phyloP scores from a whole-genome alignment of 2,888 invertebrate genomes.

The Hyalella azteca region DNA sequence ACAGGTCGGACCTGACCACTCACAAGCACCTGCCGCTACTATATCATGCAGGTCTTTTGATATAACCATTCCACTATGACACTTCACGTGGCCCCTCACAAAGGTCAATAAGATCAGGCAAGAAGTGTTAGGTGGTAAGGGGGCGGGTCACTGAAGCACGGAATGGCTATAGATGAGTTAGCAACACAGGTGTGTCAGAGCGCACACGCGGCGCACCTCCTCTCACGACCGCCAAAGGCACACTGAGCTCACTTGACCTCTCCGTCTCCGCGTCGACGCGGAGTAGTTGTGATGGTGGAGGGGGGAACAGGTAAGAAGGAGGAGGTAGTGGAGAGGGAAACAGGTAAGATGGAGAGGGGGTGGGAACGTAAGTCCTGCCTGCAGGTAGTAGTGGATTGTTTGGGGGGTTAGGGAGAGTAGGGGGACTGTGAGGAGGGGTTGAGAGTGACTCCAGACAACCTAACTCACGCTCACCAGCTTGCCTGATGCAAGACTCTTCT shows the following conservation, averaged over 20 bases:
- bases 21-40: neutral
- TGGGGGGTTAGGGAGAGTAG: neutral
- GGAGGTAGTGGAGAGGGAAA: neutral
- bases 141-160: neutral
- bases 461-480: too few relatives aligned
- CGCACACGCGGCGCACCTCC: neutral
- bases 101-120: neutral
- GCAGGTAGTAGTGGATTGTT: neutral
- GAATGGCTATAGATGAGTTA: neutral
- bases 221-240: neutral
- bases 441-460: too few relatives aligned
- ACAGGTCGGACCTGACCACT: too few relatives aligned
- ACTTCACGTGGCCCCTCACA: too few relatives aligned
- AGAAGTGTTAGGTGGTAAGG: neutral
- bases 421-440: neutral
- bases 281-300: neutral
- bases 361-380: neutral
- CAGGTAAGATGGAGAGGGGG: neutral
- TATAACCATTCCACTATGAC: too few relatives aligned
- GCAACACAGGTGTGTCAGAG: neutral
- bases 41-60: too few relatives aligned
- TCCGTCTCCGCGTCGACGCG: too few relatives aligned
- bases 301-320: neutral
- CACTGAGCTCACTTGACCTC: constrained; percentile 26
- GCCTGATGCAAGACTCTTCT: too few relatives aligned